These are phyloP conservation scores for Harpegnathos saltator DNA, from an alignment of 1,140 invertebrate genomes.

Conservation along the genomic window DNA sequence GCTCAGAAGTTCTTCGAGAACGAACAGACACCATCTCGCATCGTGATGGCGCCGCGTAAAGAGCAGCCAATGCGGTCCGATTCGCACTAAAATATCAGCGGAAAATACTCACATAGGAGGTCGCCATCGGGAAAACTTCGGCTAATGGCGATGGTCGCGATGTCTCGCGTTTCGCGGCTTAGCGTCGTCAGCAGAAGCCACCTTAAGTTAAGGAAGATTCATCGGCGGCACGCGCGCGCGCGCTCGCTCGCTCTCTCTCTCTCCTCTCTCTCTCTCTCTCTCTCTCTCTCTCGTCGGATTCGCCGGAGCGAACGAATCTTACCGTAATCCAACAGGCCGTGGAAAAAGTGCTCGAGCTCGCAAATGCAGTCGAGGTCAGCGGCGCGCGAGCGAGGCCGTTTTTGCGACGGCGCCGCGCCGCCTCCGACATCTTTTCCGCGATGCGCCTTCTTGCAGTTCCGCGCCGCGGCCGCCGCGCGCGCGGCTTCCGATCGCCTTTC, in stretches of 20 bases:
- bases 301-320: slow-evolving; percentile 28
- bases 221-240: slow-evolving; percentile 9
- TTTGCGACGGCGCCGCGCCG: slow-evolving; percentile 36
- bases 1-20: too few relatives aligned
- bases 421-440: slow-evolving; percentile 47
- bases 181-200: slow-evolving; percentile 10
- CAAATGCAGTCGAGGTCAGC: slow-evolving; percentile 22
- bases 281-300: slow-evolving; percentile 41
- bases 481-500: slow-evolving; percentile 56
- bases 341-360: slow-evolving; percentile 13
- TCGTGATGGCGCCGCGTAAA: too few relatives aligned
- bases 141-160: not conserved
- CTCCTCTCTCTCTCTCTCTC: too few relatives aligned
- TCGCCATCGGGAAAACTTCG: not conserved
- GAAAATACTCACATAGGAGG: too few relatives aligned
- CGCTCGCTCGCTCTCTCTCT: too few relatives aligned
- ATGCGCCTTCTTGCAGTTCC: slow-evolving; percentile 18
- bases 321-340: slow-evolving; percentile 11
- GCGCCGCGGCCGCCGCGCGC: slow-evolving; percentile 1
- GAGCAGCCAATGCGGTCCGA: too few relatives aligned
- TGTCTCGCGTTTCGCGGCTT: slow-evolving; percentile 28
- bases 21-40: too few relatives aligned
- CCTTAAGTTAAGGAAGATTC: not conserved
- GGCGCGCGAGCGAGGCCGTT: slow-evolving; percentile 25
- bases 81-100: not conserved